Base-by-base conservation (phyloP, 2,113 vertebrate genomes). In the Serinus canaria region DNA sequence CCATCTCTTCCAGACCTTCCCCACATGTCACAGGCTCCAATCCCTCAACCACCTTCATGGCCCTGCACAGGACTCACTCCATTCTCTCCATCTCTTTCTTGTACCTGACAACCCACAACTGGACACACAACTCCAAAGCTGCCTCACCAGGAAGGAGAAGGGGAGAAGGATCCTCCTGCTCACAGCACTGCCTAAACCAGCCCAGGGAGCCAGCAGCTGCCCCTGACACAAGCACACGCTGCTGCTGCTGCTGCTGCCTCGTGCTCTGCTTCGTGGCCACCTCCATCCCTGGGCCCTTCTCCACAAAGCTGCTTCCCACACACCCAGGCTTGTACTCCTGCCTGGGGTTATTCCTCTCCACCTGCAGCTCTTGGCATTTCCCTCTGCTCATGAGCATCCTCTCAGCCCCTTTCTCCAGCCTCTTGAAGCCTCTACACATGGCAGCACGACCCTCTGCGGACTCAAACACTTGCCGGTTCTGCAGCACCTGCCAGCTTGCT, bases 1-100 rank as follows among this genome's bases (percentile, higher is more conserved):
- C 52, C 46, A 39, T 13, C 76, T 47, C 70, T 27, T 56, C 30
- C 76, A 55, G 16, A n/a, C 46, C 53, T 62, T 33, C 35, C 46
- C 44, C 50, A 47, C 4, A 13, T 3, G 13, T 10, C 74, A 56
- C n/a, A 43, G 19, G 3, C 23, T 75, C 35, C 70, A 70, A 2
- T 12, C 10, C 31, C 47, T 6, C 59, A 69, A 0, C 0, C 60
- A 44, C 5, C 17, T n/a, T 20, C 44, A 55, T 0, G 1, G 35
- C 17, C 19, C 19, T 80, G 39, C 2, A 5, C 53, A 18, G 7
- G 10, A 43, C 43, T 91, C 6, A 5, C 33, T 43, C 49, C 3
- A 6, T 6, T 10, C 44, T 44, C 23, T 35, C 55, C 74, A 74
- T 3, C 37, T 64, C 62, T 13, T 55, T 20, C 62, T 24, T 13